Conservation (phyloP, 2,113 vertebrate species). For the Pipra filicauda region DNA sequence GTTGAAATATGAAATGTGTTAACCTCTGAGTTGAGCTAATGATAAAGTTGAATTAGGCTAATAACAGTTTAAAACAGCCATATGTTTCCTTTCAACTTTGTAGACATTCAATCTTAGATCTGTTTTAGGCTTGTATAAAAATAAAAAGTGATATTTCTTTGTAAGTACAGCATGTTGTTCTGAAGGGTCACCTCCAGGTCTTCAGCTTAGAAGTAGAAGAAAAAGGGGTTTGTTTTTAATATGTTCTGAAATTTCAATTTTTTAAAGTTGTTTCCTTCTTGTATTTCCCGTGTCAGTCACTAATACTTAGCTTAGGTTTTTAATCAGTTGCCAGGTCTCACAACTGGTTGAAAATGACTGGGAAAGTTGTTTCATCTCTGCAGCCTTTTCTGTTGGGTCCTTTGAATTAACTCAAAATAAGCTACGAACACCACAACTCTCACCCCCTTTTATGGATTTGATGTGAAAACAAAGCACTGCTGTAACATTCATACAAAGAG, state of each 20-base stretch:
- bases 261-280: background rate
- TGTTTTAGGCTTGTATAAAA: background rate
- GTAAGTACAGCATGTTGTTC: background rate
- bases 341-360: background rate
- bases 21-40: slow-evolving; percentile 46
- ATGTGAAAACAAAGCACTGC: background rate
- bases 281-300: background rate
- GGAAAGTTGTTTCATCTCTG: background rate
- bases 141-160: background rate
- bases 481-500: background rate
- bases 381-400: background rate
- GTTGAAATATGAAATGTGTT: slow-evolving; percentile 46
- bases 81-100: slow-evolving; percentile 40
- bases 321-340: background rate
- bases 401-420: background rate
- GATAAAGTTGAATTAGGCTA: slow-evolving; percentile 42
- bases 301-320: background rate
- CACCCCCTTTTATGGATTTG: background rate
- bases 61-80: slow-evolving; percentile 14
- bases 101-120: background rate
- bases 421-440: accelerated
- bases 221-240: background rate
- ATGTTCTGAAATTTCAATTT: background rate
- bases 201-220: background rate
- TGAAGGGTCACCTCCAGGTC: background rate